phyloP scores from a whole-genome alignment of 2,797 vertebrate species.

The Scyliorhinus canicula region DNA sequence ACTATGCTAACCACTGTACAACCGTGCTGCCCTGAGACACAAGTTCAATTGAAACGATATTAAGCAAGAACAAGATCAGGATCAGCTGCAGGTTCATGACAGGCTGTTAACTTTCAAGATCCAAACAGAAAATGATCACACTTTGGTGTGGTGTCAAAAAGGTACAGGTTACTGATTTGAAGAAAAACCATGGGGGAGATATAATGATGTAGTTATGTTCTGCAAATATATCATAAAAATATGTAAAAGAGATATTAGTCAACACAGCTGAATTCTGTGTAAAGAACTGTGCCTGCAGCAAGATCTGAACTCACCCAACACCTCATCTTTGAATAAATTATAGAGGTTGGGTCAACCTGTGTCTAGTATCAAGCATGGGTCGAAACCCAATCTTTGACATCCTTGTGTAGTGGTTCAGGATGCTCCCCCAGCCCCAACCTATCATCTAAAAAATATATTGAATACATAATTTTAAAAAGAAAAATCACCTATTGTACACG shows the following conservation, averaged over 20 bases:
- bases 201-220: not conserved
- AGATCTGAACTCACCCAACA: not conserved
- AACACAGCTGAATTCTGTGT: not conserved
- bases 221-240: not conserved
- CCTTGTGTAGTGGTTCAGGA: not conserved
- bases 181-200: not conserved
- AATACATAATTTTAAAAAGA: not conserved
- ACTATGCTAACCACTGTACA: too few relatives aligned
- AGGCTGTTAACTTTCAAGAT: not conserved
- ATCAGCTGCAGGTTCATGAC: not conserved
- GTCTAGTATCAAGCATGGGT: not conserved
- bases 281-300: not conserved
- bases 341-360: not conserved
- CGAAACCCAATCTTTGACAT: not conserved
- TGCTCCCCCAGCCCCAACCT: too few relatives aligned
- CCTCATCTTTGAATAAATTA: not conserved
- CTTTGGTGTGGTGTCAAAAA: too few relatives aligned
- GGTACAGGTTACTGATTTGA: not conserved
- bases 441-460: not conserved
- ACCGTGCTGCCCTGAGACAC: too few relatives aligned
- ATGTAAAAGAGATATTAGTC: not conserved
- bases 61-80: not conserved
- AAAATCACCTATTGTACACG: not conserved
- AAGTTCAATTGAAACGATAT: not conserved
- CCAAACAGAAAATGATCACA: not conserved